Evolutionary conservation across 1,140 invertebrate species (phyloP), one percentile per base, ranked within the genome.

Genomic region (Babylonia areolata): DNA sequence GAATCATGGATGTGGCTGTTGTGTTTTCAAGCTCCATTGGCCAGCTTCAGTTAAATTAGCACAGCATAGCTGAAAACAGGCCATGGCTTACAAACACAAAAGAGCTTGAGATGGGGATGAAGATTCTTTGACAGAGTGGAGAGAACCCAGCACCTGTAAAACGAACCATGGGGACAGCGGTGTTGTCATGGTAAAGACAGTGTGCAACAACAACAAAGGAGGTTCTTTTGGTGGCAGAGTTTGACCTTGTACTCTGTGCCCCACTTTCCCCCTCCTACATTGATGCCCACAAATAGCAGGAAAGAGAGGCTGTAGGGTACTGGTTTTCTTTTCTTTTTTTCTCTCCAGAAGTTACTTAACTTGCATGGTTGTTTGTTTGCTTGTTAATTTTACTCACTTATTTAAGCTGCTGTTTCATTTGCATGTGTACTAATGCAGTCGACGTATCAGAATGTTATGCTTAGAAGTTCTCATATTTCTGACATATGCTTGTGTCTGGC

Each of bases 251-350:
- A 35, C 75, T 40, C 75, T 77, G 75, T 6, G 20, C 37, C 11
- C 75, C 37, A 40, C 37, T 77, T 77, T 77, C 75, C 75, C 75
- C 37, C 75, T 77, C 75, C 15, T 40, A 77, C 75, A 15, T 73
- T 73, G 0, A 73, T 73, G 33, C 12, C 35, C 11, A n/a, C n/a
- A n/a, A n/a, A n/a, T n/a, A n/a, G n/a, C n/a, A n/a, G n/a, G n/a
- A n/a, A n/a, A n/a, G n/a, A n/a, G n/a, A n/a, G n/a, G 71, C 33
- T 35, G 33, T 35, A 37, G 12, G 71, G 31, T 35, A 20, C 9
- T 15, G 11, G 35, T 15, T 33, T 73, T n/a, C 6, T 73, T 37
- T 1, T 73, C 3, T 35, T 20, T 23, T n/a, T 23, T n/a, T 64
- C n/a, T n/a, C n/a, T n/a, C n/a, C n/a, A n/a, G n/a, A n/a, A n/a